These are phyloP conservation scores for Pelecanoides urinatrix DNA, from an alignment of 2,113 vertebrate genomes.

Conservation along the genomic window DNA sequence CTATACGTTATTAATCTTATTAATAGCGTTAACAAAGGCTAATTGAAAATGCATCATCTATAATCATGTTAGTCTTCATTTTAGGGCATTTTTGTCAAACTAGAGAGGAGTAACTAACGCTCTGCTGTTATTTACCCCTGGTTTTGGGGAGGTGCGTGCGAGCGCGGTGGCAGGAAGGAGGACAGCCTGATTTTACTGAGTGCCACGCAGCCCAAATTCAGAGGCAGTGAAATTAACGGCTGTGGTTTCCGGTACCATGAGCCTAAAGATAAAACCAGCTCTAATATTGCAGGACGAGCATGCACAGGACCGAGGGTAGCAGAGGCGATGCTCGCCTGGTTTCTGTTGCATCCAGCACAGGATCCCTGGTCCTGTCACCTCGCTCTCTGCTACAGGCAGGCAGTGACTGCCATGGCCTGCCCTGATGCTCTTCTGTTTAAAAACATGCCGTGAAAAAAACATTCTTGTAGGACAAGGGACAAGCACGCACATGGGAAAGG, in stretches of 20 bases:
- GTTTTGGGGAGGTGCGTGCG: constrained; percentile 57
- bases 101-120: constrained; percentile 60
- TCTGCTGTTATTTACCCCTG: constrained; percentile 50
- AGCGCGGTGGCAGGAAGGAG: constrained; percentile 35
- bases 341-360: not conserved
- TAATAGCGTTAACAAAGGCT: constrained; percentile 74
- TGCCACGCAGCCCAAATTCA: not conserved
- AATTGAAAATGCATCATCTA: constrained; percentile 74
- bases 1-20: constrained; percentile 74
- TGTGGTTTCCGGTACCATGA: constrained; percentile 21
- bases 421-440: not conserved
- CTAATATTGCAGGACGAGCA: not conserved
- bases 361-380: not conserved
- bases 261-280: constrained; percentile 61
- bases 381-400: not conserved
- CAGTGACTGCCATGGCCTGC: not conserved
- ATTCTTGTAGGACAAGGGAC: not conserved
- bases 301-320: not conserved
- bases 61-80: constrained; percentile 68
- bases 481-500: not conserved
- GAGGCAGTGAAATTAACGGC: constrained; percentile 46
- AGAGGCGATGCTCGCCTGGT: accelerated
- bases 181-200: constrained; percentile 51
- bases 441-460: accelerated
- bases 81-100: constrained; percentile 68